Evolutionary conservation across 1,140 invertebrate genomes (phyloP).

Genomic region (Pentalonia nigronervosa): DNA sequence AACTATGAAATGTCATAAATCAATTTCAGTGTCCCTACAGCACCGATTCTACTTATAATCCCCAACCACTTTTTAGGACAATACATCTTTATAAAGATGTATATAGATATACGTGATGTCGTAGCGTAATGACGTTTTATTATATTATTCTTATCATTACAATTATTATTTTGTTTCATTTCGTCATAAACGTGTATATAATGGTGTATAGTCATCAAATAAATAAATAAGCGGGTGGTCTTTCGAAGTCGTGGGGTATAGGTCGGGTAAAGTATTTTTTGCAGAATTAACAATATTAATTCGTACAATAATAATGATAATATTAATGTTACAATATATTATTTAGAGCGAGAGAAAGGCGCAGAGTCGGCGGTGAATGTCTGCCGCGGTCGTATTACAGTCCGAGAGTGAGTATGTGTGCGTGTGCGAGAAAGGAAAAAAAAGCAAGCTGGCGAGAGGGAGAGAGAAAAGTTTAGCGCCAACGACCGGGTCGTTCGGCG

Average conservation of each 20-base stretch:
- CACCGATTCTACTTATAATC: no score
- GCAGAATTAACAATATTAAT: not conserved
- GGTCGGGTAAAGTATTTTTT: not conserved
- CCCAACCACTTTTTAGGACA: no score
- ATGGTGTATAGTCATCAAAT: no score
- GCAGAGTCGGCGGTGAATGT: not conserved
- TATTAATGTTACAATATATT: not conserved
- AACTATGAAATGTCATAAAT: no score
- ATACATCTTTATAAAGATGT: no score
- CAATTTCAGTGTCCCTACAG: no score
- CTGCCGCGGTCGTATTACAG: not conserved
- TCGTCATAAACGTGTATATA: no score
- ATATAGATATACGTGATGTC: no score
- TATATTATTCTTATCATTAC: no score
- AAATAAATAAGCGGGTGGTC: no score
- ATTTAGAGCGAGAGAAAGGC: conserved; percentile 13
- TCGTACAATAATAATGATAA: not conserved
- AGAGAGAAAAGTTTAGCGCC: not conserved
- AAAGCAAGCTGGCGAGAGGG: not conserved
- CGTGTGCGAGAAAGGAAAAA: not conserved
- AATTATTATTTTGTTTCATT: no score
- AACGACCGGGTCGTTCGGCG: not conserved
- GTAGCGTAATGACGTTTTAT: no score
- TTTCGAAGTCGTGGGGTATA: not conserved
- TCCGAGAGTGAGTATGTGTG: not conserved